Conservation (phyloP, 2,888 invertebrate species). For the Timandra comae region DNA sequence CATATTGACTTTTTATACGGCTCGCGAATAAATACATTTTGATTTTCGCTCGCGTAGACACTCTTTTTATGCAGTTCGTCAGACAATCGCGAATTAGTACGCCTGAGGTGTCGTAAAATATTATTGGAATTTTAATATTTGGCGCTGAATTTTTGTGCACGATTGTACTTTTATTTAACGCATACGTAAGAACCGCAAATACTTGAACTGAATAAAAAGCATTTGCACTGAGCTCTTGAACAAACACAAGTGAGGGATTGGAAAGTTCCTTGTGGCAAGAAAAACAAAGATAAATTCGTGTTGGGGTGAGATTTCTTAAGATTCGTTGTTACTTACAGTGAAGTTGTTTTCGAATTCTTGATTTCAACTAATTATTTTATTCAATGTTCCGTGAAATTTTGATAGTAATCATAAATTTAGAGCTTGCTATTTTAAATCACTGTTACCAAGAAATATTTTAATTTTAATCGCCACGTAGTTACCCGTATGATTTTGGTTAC, state of each 20-base stretch:
- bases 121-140: conserved; percentile 22
- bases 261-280: conserved; percentile 52
- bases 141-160: background rate
- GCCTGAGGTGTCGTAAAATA: conserved; percentile 54
- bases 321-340: conserved; percentile 36
- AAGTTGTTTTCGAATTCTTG: conserved; percentile 30
- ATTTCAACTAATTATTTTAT: conserved; percentile 43
- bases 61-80: conserved; percentile 56
- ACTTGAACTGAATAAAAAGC: conserved; percentile 33
- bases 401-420: background rate
- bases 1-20: conserved; percentile 76
- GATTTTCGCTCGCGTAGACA: conserved; percentile 64
- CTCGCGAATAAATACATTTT: conserved; percentile 74
- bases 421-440: background rate
- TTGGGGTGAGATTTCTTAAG: conserved; percentile 46
- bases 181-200: conserved; percentile 21
- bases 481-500: no score
- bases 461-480: no score
- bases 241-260: conserved; percentile 61
- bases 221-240: conserved; percentile 50
- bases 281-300: conserved; percentile 71
- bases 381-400: conserved; percentile 28
- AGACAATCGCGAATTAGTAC: conserved; percentile 61
- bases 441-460: no score
- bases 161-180: background rate